Evolutionary conservation across 2,797 vertebrate genomes (phyloP).

Genomic region (Sebastes minor): DNA sequence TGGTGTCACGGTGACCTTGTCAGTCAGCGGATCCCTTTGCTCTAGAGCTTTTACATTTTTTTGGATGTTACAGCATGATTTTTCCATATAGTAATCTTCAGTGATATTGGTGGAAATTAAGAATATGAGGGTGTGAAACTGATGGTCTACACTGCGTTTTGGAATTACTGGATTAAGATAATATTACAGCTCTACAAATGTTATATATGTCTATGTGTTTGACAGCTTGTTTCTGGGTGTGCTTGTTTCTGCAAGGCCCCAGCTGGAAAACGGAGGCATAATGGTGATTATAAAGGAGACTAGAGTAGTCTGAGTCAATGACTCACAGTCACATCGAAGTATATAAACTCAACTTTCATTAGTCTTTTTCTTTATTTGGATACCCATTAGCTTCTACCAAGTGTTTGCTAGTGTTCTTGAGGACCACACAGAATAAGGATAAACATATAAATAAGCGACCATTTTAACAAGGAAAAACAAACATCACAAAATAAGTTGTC

Average conservation of each 20-base stretch:
- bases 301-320: neutral
- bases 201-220: neutral
- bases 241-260: neutral
- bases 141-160: neutral
- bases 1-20: neutral
- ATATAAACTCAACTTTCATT: slow-evolving; percentile 2
- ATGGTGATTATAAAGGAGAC: neutral
- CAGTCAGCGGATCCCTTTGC: neutral
- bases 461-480: neutral
- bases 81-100: neutral
- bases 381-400: neutral
- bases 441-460: neutral
- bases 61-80: neutral
- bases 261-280: neutral
- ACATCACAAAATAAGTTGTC: neutral
- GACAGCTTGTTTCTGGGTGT: neutral
- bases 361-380: neutral
- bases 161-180: neutral
- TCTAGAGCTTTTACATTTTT: neutral
- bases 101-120: neutral
- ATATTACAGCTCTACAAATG: neutral
- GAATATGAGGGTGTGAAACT: neutral
- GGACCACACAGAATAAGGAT: neutral
- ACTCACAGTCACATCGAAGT: neutral
- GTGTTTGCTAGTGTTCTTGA: neutral